Evolutionary conservation across 1,140 invertebrate species (phyloP), one percentile per base, ranked within the genome.

Genomic region (Meloidogyne exigua): DNA sequence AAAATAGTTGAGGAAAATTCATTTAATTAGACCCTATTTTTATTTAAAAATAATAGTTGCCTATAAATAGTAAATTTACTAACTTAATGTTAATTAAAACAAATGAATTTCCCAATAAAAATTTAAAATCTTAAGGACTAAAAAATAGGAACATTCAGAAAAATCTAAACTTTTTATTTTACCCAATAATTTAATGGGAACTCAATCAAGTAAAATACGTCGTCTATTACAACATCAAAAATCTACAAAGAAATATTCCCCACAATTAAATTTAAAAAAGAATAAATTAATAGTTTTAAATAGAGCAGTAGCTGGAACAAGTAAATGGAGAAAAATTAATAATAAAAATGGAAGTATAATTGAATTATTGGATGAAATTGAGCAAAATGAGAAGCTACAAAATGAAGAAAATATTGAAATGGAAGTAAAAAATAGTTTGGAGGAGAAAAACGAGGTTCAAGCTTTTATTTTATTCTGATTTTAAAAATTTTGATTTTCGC

Each of bases 351-450:
- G 49, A 57, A 57, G 49, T 57, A 57, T n/a, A 57, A 57, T 57
- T n/a, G 49, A 57, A 57, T 57, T 57, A n/a, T n/a, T 57, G 5
- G 9, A 7, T 57, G 49, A 57, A 9, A 57, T 57, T 57, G 49
- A 57, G n/a, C 18, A n/a, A 9, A 57, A 57, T 57, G 49, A 57
- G 18, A 4, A n/a, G n/a, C 5, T 7, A 57, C 49, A 57, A 57
- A 57, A 57, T 57, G 49, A 57, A 57, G 49, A 57, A 57, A 39
- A 57, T 42, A 36, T 71, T 44, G 36, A 71, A 71, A 57, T 21
- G 42, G 44, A 74, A 25, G 72, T 66, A 74, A 39, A n/a, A 74
- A 67, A 42, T 66, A 57, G 67, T 36, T 25, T 32, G 11, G 2
- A 71, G 26, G 21, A 44, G 5, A n/a, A n/a, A n/a, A n/a, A n/a